Evolutionary conservation across 2,797 vertebrate genomes (phyloP), one percentile per base, ranked within the genome.

Genomic region (Geotrypetes seraphini): DNA sequence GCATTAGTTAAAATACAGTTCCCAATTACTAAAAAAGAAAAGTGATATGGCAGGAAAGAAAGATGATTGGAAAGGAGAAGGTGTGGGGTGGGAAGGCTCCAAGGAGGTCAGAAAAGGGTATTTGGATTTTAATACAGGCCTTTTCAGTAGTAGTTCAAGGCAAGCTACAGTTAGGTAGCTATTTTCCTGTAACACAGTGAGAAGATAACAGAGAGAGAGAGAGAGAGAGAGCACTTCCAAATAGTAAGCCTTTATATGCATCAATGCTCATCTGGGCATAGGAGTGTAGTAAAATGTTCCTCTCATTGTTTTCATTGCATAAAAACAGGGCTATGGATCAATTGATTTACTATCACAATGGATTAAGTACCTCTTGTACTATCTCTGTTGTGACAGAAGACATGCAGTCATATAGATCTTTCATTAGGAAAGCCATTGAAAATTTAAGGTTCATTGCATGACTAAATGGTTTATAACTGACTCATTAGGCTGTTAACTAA

Each of bases 331-430:
- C 66, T 76, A 77, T 64, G 63, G 72, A 81, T 74, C 73, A 73
- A 83, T 79, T 81, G 79, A 83, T 83, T 83, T 81, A 71, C 71
- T 73, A 75, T 83, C 79, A 78, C 60, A 62, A 66, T 79, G 33
- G 75, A 80, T 78, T 81, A 75, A 68, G 50, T 49, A 56, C 56
- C 49, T 80, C 54, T 53, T 57, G 48, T 71, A 47, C 65, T 79
- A 75, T 77, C 76, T 79, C 69, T 75, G 47, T 49, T 73, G 73
- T 77, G 81, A 76, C 76, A 73, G 28, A 46, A 71, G 71, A 66
- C 68, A 71, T 61, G 58, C 22, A 1, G 41, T 75, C 49, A 68
- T 80, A 83, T 83, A 59, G 81, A 83, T 83, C 79, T 83, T 81
- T 79, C 81, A 83, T 83, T 83, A 82, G 52, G 60, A 47, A 56